These are phyloP conservation scores for Hippocampus zosterae DNA, from an alignment of 2,113 vertebrate species.

Conservation along the genomic window DNA sequence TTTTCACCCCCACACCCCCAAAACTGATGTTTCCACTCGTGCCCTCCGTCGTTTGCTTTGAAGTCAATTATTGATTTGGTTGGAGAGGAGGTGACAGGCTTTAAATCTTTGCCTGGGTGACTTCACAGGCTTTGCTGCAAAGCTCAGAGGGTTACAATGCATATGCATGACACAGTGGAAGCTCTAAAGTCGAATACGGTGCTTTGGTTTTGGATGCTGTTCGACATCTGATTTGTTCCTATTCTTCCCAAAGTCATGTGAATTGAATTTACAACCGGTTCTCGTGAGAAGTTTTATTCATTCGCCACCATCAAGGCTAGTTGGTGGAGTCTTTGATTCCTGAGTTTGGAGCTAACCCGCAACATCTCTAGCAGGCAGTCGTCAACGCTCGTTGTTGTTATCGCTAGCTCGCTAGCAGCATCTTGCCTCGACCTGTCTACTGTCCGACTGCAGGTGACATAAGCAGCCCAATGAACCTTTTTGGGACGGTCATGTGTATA, in stretches of 20 bases:
- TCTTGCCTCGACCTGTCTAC: too few species aligned
- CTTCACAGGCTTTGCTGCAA: constrained; percentile 26
- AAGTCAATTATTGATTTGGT: constrained; percentile 52
- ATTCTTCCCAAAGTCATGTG: not conserved
- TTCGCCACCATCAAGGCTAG: too few species aligned
- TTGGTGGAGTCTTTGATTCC: too few species aligned
- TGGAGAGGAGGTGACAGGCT: constrained; percentile 28
- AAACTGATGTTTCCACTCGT: constrained; percentile 6
- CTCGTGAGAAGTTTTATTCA: too few species aligned
- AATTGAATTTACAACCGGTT: not conserved
- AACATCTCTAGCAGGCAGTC: too few species aligned
- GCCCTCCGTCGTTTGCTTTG: constrained; percentile 25
- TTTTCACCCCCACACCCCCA: constrained; percentile 3
- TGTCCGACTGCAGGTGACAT: too few species aligned
- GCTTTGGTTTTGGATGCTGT: not conserved
- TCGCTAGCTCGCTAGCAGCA: too few species aligned
- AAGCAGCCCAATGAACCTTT: too few species aligned
- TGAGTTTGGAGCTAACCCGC: too few species aligned
- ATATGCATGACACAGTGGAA: constrained; percentile 11
- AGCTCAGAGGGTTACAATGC: constrained; percentile 19
- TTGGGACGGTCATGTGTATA: too few species aligned
- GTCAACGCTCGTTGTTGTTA: too few species aligned
- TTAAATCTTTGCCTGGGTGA: constrained; percentile 29
- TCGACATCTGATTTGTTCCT: not conserved
- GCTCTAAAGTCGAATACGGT: not conserved